These are phyloP conservation scores for Melieria crassipennis DNA, from an alignment of 2,888 invertebrate genomes.

Conservation along the genomic window DNA sequence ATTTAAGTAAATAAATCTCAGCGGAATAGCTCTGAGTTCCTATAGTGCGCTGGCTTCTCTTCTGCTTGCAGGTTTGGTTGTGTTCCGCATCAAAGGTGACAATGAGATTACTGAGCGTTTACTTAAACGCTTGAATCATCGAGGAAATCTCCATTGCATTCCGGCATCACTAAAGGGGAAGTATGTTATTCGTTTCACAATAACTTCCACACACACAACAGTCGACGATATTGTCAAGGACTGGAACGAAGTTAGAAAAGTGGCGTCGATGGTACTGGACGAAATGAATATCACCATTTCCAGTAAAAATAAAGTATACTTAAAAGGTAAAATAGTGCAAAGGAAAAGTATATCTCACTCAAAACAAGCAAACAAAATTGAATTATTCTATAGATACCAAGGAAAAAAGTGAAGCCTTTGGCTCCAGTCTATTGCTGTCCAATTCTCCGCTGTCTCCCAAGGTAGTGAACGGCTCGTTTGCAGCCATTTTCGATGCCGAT, in stretches of 20 bases:
- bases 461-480: conserved; percentile 93
- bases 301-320: conserved; percentile 74
- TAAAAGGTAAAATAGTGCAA: conserved; percentile 72
- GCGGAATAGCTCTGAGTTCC: neutral
- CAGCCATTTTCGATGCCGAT: conserved; percentile 82
- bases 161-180: conserved; percentile 91
- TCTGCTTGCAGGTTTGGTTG: conserved; percentile 77
- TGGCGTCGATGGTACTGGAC: conserved; percentile 76
- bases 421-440: conserved; percentile 90
- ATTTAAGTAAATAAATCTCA: conserved; percentile 68
- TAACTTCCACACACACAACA: conserved; percentile 88
- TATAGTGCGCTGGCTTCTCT: neutral
- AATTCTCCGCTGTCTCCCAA: conserved; percentile 98
- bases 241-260: conserved; percentile 85
- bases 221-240: conserved; percentile 81
- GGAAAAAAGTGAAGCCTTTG: conserved; percentile 86
- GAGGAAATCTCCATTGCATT: conserved; percentile 92
- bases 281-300: conserved; percentile 70
- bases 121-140: conserved; percentile 85
- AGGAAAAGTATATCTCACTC: neutral
- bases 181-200: conserved; percentile 89
- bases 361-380: neutral
- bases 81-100: conserved; percentile 87
- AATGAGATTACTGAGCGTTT: conserved; percentile 88
- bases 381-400: conserved; percentile 73